Evolutionary conservation across 2,888 invertebrate species (phyloP).

Genomic region (Antheraea assamensis): DNA sequence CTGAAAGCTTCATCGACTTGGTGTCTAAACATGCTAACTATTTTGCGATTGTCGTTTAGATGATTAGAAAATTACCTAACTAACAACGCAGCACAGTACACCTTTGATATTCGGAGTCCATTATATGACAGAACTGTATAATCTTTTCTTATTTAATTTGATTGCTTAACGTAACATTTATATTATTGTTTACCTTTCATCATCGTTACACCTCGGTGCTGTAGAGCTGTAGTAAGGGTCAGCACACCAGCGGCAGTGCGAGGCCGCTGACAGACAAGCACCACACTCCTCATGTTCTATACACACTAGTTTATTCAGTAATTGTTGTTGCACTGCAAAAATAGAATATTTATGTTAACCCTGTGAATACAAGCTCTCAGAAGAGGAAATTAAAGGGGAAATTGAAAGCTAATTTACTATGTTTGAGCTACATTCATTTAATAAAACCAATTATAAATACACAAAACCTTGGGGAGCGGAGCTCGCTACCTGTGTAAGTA

Average conservation of each 20-base stretch:
- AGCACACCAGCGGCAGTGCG: conserved; percentile 77
- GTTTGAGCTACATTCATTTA: neutral
- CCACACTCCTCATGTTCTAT: conserved; percentile 71
- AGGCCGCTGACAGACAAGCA: conserved; percentile 67
- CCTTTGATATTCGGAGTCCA: neutral
- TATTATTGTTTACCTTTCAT: conserved; percentile 56
- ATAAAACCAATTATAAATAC: neutral
- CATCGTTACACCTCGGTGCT: conserved; percentile 69
- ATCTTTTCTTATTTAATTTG: neutral
- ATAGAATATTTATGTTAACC: conserved; percentile 9
- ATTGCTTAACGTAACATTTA: conserved; percentile 4
- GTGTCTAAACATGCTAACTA: no score
- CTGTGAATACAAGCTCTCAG: neutral
- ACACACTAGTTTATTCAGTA: conserved; percentile 69
- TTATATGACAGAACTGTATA: neutral
- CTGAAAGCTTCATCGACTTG: no score
- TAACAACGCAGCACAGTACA: no score
- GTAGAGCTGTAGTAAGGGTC: conserved; percentile 65
- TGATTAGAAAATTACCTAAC: no score
- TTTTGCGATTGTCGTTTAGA: no score
- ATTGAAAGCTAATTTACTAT: neutral
- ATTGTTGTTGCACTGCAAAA: conserved; percentile 53
- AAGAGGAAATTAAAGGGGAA: neutral
- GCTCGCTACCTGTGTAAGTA: neutral
- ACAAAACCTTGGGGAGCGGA: neutral